Evolutionary conservation across 2,797 vertebrate genomes (phyloP), one percentile per base, ranked within the genome.

Genomic region (Pelodytes ibericus): DNA sequence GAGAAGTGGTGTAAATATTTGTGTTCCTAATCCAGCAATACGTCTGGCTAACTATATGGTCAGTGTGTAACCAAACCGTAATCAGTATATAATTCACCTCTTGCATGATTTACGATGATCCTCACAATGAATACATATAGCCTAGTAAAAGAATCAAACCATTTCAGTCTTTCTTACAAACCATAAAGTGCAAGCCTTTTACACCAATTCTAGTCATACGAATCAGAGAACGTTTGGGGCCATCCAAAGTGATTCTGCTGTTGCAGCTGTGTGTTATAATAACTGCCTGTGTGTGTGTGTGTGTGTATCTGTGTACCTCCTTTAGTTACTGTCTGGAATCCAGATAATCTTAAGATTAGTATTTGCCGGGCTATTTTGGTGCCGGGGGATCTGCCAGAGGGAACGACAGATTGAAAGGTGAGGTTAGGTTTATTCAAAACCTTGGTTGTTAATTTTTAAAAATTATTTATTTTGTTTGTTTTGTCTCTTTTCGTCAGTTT

Each of bases 271-370:
- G 44, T n/a, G 11, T 47, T 1, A 15, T 36, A 16, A 4, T 47
- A n/a, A 4, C 13, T 47, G 18, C 18, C 44, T 4, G n/a, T 53
- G 16, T 6, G n/a, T 53, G 49, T 53, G 49, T 53, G 11, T 7
- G 20, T 53, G 49, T 53, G 49, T 22, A 24, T 53, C n/a, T 22
- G 2, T 53, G n/a, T 53, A 2, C 20, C 49, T 13, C n/a, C 22
- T 53, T n/a, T n/a, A n/a, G n/a, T n/a, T n/a, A 22, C 20, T 53
- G 49, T 53, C 49, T 53, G 49, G 49, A 53, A 53, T 53, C 49
- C 49, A 53, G n/a, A 53, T 53, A 53, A 53, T 53, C 49, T 25
- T 13, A 1, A 53, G 22, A 53, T 53, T 53, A 53, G 22, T 53
- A 20, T 53, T 53, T 53, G 22, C n/a, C n/a, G 22, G 49, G n/a